Evolutionary conservation across 1,140 invertebrate species (phyloP), one percentile per base, ranked within the genome.

Genomic region (Holcopasites calliopsidis): DNA sequence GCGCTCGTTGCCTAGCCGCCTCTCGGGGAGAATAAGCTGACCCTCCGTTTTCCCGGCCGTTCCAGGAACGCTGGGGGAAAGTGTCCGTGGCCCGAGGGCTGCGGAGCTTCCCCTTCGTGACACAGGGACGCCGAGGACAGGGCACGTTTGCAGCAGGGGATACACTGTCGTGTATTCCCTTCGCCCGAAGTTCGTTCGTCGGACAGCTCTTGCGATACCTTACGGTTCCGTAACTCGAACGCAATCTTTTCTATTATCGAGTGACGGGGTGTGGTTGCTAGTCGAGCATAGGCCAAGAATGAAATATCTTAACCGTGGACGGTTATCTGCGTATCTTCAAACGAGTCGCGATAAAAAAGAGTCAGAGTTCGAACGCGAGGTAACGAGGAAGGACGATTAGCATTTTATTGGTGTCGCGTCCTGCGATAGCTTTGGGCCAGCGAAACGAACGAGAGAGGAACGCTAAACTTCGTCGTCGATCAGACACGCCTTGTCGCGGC

Each of bases 341-440:
- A n/a, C n/a, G n/a, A n/a, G n/a, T n/a, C n/a, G n/a, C n/a, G n/a
- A n/a, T n/a, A n/a, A n/a, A n/a, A 28, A 54, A 16, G 8, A 16
- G 28, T 47, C 13, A 16, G 52, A 18, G 28, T 11, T 28, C 23
- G 52, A 13, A 8, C 31, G 54, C 33, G 73, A 47, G 21, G 44
- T 69, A 75, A 75, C 66, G 74, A 76, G 73, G 40, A 52, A 21
- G 55, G 57, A 11, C 68, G 74, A 76, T 76, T 76, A 75, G 73
- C 73, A 75, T 75, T 75, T 75, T 75, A 75, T 75, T 71, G 55
- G 65, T 69, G 74, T 44, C 74, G 74, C 74, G 74, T 76, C 65
- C 69, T 60, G 66, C 74, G 26, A 76, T 76, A 62, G 74, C 74
- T 71, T 58, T 75, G 69, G 69, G 69, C 74, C 42, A 50, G 31